phyloP scores from a whole-genome alignment of 2,888 invertebrate genomes.

The Lordiphosa fenestrarum region DNA sequence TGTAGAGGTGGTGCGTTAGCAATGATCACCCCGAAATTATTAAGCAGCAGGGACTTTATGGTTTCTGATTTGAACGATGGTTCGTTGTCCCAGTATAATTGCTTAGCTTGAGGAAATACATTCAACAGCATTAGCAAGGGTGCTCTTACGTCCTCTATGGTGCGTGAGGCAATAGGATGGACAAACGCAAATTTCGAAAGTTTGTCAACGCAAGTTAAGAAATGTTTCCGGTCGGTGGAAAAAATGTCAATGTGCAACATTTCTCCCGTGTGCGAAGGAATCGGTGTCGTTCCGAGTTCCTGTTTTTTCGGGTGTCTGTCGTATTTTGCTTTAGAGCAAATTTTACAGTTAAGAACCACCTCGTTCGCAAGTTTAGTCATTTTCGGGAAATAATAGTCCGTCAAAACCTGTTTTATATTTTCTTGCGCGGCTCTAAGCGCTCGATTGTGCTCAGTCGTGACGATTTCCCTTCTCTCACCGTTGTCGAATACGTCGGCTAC shows the following conservation, averaged over 20 bases:
- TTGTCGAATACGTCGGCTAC: conserved; percentile 5
- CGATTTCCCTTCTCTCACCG: conserved; percentile 7
- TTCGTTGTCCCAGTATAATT: conserved; percentile 16
- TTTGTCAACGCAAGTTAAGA: neutral
- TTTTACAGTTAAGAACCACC: conserved; percentile 2
- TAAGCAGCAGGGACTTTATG: conserved; percentile 6
- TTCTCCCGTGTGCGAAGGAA: neutral
- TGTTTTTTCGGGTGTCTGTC: conserved; percentile 8
- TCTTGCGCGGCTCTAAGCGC: conserved; percentile 29
- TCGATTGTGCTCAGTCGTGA: neutral
- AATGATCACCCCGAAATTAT: neutral
- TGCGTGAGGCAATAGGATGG: conserved; percentile 1
- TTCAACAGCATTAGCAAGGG: conserved; percentile 6
- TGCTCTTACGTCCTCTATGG: conserved; percentile 2
- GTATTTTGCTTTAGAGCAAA: conserved; percentile 7
- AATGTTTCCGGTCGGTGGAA: conserved; percentile 7
- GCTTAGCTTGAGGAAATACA: conserved; percentile 9
- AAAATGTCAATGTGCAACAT: conserved; percentile 12
- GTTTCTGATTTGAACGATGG: conserved; percentile 10
- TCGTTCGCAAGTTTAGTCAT: conserved; percentile 24
- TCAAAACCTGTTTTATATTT: conserved; percentile 24
- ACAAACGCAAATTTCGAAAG: conserved; percentile 3
- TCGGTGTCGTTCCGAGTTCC: conserved; percentile 11
- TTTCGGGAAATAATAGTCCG: conserved; percentile 34
- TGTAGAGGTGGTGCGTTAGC: conserved; percentile 8